These are phyloP conservation scores for Salvelinus fontinalis DNA, from an alignment of 2,113 vertebrate species.

Conservation along the genomic window DNA sequence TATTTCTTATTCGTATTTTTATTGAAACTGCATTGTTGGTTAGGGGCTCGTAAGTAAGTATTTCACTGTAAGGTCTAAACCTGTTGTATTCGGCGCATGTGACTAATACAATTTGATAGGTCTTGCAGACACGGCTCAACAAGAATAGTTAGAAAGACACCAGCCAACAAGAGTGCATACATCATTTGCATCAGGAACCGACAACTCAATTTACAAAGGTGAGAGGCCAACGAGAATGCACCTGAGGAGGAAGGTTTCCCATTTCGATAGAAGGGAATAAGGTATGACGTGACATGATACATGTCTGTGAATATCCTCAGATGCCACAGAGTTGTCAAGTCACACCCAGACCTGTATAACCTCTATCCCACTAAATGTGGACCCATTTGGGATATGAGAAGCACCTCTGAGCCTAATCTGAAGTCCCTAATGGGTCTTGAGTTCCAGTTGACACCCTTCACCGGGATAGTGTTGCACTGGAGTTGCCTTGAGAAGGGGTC, in stretches of 20 bases:
- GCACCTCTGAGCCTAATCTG: conserved; percentile 15
- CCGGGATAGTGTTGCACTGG: conserved; percentile 37
- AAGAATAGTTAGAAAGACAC: no score
- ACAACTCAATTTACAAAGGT: not conserved
- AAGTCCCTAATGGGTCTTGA: conserved; percentile 40
- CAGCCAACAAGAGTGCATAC: no score
- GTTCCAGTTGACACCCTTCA: conserved; percentile 35
- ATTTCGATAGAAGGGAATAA: no score
- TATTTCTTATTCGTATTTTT: no score
- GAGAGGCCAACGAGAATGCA: not conserved
- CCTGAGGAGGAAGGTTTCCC: not conserved
- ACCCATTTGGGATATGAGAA: conserved; percentile 11
- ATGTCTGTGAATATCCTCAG: conserved; percentile 5
- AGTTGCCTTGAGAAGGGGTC: conserved; percentile 33
- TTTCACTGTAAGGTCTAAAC: no score
- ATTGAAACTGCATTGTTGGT: no score
- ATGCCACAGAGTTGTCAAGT: not conserved
- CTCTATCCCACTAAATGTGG: not conserved
- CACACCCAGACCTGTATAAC: not conserved
- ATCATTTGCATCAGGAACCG: not conserved
- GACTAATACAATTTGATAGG: no score
- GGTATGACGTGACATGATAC: not conserved
- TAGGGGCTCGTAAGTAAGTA: no score
- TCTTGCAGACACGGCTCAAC: no score
- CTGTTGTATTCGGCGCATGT: no score